Conservation (phyloP, 2,797 vertebrate species). For the Takifugu ocellatus region DNA sequence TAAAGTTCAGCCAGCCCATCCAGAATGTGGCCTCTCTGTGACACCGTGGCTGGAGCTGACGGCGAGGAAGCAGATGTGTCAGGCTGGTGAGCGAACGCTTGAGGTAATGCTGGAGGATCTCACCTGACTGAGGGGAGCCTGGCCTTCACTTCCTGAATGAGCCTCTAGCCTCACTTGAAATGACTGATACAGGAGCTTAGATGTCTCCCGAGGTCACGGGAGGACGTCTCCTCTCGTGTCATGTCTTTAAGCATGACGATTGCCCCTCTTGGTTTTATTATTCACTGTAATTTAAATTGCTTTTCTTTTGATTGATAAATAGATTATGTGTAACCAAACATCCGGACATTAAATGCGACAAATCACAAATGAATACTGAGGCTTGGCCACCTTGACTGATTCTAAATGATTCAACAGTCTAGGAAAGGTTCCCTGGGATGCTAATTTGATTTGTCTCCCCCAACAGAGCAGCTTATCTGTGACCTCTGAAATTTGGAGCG, state of each 20-base stretch:
- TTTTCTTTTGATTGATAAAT: constrained; percentile 58
- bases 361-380: constrained; percentile 17
- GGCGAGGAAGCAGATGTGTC: constrained; percentile 45
- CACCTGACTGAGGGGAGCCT: constrained; percentile 46
- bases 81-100: constrained; percentile 48
- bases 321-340: constrained; percentile 71
- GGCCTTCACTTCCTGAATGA: constrained; percentile 66
- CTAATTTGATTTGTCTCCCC: constrained; percentile 76
- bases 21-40: too few species aligned
- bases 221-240: constrained; percentile 37
- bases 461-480: constrained; percentile 65
- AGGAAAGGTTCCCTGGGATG: constrained; percentile 45
- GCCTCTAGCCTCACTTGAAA: constrained; percentile 63
- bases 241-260: background rate
- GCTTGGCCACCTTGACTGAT: constrained; percentile 25
- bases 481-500: constrained; percentile 70
- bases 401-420: constrained; percentile 56
- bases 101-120: constrained; percentile 56
- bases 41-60: constrained; percentile 3
- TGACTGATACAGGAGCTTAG: constrained; percentile 59
- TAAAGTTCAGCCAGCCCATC: too few species aligned
- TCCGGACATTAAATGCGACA: background rate
- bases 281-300: background rate
- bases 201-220: constrained; percentile 65
- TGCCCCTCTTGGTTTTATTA: constrained; percentile 23